phyloP scores from a whole-genome alignment of 23 tunicate species.

The Botrylloides violaceus region DNA sequence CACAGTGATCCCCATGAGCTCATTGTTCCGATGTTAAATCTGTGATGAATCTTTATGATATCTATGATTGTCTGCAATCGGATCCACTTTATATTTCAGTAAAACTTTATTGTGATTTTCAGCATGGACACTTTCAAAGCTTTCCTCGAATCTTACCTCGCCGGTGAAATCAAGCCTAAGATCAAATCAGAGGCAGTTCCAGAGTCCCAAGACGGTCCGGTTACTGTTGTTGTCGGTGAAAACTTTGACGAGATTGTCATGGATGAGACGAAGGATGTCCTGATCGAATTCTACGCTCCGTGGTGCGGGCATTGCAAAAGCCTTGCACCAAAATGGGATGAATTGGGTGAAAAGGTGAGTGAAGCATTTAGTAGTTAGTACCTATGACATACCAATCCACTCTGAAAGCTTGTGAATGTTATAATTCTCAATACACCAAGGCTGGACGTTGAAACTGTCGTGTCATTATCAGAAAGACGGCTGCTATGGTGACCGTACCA shows the following conservation, averaged over 20 bases:
- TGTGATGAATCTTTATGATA: too few species aligned
- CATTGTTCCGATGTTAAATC: too few species aligned
- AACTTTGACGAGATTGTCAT: constrained; percentile 86
- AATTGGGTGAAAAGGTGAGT: constrained; percentile 87
- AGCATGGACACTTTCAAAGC: constrained; percentile 45
- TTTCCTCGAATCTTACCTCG: constrained; percentile 41
- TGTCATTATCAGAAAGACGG: too few species aligned
- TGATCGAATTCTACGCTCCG: constrained; percentile 94
- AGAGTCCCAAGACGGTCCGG: constrained; percentile 67
- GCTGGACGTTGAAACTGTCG: too few species aligned
- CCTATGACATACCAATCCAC: too few species aligned
- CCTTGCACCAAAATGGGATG: constrained; percentile 89
- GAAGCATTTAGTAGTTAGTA: too few species aligned
- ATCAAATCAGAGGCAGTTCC: constrained; percentile 92
- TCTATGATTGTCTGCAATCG: too few species aligned
- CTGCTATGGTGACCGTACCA: too few species aligned
- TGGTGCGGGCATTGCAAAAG: constrained; percentile 98
- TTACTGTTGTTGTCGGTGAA: constrained; percentile 84
- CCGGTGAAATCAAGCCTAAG: constrained; percentile 54
- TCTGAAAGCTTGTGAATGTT: too few species aligned
- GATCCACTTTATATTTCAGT: too few species aligned
- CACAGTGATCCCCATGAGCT: too few species aligned
- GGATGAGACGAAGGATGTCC: constrained; percentile 87
- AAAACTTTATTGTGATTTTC: constrained; percentile 1
- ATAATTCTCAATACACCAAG: too few species aligned